A percentile compares a stretch with the other conserved stretches of the same genome.
These are phyloP conservation scores for Mormyrus hasselquistii DNA, from an alignment of 2,797 vertebrate genomes.

Conservation along the genomic window DNA sequence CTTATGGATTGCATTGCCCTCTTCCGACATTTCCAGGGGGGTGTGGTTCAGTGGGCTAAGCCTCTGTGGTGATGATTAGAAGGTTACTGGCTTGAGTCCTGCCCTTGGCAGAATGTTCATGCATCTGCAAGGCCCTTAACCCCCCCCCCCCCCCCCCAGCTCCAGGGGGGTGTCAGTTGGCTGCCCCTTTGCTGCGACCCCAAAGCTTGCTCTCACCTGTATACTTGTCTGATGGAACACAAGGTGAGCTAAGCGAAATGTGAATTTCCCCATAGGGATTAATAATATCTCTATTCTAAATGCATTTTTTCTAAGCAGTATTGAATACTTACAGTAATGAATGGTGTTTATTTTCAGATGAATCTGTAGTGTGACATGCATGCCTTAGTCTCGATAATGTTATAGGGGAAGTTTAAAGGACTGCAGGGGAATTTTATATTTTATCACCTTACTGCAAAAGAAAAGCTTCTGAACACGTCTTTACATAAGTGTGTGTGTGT, in stretches of 20 bases:
- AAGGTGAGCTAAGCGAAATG: not conserved
- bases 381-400: not conserved
- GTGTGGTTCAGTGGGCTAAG: not conserved
- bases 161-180: not conserved
- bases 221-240: not conserved
- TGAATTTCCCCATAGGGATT: not conserved
- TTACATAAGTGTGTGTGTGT: not conserved
- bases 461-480: not conserved
- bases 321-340: not conserved
- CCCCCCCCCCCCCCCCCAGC: not conserved
- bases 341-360: not conserved
- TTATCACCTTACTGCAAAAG: not conserved
- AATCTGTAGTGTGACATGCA: not conserved
- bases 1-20: not conserved
- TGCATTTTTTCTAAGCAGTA: not conserved
- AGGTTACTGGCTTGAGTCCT: not conserved
- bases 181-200: not conserved
- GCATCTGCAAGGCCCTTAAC: not conserved
- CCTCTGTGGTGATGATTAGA: not conserved
- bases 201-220: not conserved
- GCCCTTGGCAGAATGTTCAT: not conserved
- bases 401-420: not conserved
- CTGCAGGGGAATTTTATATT: not conserved
- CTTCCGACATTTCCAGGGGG: not conserved
- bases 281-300: not conserved